phyloP scores from a whole-genome alignment of 2,113 vertebrate species.

The Hemiprocne comata region DNA sequence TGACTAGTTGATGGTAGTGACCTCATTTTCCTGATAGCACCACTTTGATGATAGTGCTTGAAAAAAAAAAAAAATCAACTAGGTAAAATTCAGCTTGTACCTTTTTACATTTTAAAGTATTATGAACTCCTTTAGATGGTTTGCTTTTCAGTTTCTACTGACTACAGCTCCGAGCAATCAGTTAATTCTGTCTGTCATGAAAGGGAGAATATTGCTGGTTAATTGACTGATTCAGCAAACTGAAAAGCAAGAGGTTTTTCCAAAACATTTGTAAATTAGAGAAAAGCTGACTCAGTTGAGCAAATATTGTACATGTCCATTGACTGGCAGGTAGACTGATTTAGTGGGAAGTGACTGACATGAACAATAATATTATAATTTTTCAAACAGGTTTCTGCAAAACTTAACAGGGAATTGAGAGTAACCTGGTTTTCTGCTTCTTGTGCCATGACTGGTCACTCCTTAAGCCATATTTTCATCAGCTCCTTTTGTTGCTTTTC shows the following conservation, averaged over 20 bases:
- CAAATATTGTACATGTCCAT: neutral
- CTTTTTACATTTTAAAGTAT: neutral
- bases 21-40: neutral
- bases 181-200: neutral
- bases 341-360: neutral
- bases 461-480: neutral
- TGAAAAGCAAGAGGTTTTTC: neutral
- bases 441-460: neutral
- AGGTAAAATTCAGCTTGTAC: neutral
- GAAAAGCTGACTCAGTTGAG: neutral
- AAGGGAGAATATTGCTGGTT: neutral
- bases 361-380: neutral
- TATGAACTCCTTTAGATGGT: neutral
- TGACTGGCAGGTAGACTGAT: neutral
- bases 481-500: neutral
- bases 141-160: neutral
- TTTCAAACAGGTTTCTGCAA: neutral
- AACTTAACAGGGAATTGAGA: neutral
- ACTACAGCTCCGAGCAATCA: neutral
- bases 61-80: neutral
- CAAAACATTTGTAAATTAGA: neutral
- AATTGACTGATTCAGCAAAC: neutral
- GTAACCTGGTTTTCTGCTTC: neutral
- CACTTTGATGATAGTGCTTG: neutral
- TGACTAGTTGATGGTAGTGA: neutral